These are phyloP conservation scores for Seira musarum DNA, from an alignment of 2,888 invertebrate genomes.

Conservation along the genomic window DNA sequence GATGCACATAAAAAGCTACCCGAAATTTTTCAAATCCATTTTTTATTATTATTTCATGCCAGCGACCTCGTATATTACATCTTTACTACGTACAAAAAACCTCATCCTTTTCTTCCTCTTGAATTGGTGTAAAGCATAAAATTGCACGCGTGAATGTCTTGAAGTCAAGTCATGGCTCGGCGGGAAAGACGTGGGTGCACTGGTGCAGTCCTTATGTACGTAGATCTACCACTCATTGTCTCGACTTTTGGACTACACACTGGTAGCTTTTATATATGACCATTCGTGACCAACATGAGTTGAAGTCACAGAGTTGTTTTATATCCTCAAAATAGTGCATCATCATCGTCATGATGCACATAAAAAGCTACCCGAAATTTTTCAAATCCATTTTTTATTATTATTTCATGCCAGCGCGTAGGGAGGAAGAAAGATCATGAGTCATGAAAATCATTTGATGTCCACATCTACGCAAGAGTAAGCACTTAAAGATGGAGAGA, in stretches of 20 bases:
- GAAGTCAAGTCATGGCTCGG: too few relatives aligned
- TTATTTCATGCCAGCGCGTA: background rate
- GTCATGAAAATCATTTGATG: conserved; percentile 25
- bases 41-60: background rate
- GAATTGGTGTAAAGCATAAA: too few relatives aligned
- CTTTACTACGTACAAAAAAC: background rate
- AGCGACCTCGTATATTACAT: background rate
- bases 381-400: conserved; percentile 10
- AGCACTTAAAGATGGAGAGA: background rate
- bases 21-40: conserved; percentile 4
- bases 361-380: background rate
- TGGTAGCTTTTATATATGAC: background rate
- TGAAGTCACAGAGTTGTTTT: background rate
- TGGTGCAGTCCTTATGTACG: too few relatives aligned
- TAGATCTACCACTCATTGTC: too few relatives aligned
- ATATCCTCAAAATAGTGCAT: conserved; percentile 2
- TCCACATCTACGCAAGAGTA: background rate
- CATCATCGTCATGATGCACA: background rate
- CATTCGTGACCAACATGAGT: conserved; percentile 5
- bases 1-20: conserved; percentile 1
- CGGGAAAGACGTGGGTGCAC: too few relatives aligned
- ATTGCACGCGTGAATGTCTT: too few relatives aligned
- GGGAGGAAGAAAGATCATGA: background rate
- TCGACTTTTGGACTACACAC: background rate
- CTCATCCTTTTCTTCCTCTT: too few relatives aligned